Conservation (phyloP, 2,888 invertebrate genomes). For the Macroteleia sp. region DNA sequence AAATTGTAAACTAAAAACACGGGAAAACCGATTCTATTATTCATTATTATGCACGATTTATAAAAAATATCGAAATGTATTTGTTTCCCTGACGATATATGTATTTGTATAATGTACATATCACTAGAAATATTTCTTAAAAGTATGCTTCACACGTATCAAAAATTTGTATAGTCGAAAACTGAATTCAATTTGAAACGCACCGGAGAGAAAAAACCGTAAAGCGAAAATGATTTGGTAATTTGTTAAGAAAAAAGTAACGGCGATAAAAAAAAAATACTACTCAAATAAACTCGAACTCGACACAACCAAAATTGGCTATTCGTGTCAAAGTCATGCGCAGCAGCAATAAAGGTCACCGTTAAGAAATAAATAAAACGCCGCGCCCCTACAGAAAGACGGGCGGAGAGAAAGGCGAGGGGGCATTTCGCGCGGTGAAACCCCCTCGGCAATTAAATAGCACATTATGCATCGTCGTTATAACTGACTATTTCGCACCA, state of each 20-base stretch:
- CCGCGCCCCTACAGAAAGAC: too few relatives aligned
- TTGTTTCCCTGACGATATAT: conserved; percentile 20
- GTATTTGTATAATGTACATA: conserved; percentile 1
- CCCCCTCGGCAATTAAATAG: conserved; percentile 72
- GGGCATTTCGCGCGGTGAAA: conserved; percentile 35
- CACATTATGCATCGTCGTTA: conserved; percentile 71
- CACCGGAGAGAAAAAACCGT: conserved; percentile 10
- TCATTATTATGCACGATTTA: conserved; percentile 4
- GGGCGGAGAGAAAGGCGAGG: conserved; percentile 18
- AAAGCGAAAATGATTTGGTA: not conserved
- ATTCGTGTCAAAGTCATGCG: conserved; percentile 38
- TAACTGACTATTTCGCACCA: conserved; percentile 74
- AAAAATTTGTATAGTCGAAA: conserved; percentile 7
- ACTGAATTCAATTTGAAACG: conserved; percentile 4
- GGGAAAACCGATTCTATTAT: too few relatives aligned
- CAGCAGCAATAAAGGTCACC: conserved; percentile 73
- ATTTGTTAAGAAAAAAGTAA: too few relatives aligned
- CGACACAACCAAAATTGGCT: conserved; percentile 49
- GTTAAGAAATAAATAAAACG: conserved; percentile 80
- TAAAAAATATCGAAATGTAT: conserved; percentile 17
- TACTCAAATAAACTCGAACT: not conserved
- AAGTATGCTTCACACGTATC: conserved; percentile 20
- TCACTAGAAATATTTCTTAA: conserved; percentile 39
- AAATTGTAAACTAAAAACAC: too few relatives aligned
- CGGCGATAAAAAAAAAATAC: too few relatives aligned